Percentiles rank a stretch among this genome's conserved stretches.
phyloP scores from a whole-genome alignment of 2,797 vertebrate species.

The Simalia tracyae region DNA sequence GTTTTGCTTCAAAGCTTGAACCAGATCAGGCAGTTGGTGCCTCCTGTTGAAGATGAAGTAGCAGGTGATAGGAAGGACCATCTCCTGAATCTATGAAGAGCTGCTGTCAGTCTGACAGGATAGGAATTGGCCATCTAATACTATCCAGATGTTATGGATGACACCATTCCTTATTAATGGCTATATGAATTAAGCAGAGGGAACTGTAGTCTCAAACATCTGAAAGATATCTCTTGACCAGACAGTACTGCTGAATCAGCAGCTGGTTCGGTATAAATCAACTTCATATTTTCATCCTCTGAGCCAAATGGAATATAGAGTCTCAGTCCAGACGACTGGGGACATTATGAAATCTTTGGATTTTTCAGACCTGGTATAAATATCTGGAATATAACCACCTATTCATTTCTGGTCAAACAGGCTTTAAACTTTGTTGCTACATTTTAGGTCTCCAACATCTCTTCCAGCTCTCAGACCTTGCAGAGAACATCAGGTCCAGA shows the following conservation, averaged over 20 bases:
- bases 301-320: background rate
- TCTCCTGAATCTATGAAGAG: background rate
- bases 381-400: background rate
- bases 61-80: background rate
- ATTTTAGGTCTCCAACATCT: too few relatives aligned
- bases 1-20: background rate
- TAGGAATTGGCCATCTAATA: background rate
- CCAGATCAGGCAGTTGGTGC: background rate
- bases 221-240: background rate
- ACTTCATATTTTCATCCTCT: background rate
- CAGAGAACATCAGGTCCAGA: background rate
- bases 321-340: background rate
- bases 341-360: background rate
- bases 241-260: background rate
- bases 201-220: background rate
- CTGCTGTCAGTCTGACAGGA: background rate
- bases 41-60: background rate
- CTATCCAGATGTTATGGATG: background rate
- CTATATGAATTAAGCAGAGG: background rate
- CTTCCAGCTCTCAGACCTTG: background rate
- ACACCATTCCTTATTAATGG: background rate
- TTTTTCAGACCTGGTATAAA: background rate
- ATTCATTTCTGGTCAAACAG: background rate
- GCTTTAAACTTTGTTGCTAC: background rate
- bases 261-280: background rate